phyloP scores from a whole-genome alignment of 2,113 vertebrate genomes.

The Brienomyrus longianalis region DNA sequence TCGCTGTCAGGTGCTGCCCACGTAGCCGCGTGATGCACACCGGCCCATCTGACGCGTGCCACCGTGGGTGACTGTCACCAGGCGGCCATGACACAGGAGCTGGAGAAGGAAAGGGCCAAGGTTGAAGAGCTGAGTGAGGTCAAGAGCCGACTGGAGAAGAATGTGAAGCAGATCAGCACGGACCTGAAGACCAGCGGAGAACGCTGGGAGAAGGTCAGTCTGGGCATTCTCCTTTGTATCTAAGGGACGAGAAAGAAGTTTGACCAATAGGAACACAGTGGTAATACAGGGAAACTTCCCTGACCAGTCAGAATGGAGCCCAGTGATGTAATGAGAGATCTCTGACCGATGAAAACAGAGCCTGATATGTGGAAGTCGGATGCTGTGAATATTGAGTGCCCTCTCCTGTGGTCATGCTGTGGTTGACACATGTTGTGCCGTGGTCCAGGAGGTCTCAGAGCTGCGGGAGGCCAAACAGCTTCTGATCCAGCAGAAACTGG shows the following conservation, averaged over 20 bases:
- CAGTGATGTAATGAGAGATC: not conserved
- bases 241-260: not conserved
- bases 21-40: not conserved
- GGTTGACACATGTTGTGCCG: not conserved
- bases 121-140: conserved; percentile 70
- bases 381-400: not conserved
- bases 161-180: conserved; percentile 60
- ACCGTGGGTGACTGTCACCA: conserved; percentile 34
- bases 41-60: not conserved
- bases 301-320: not conserved
- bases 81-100: conserved; percentile 72
- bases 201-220: conserved; percentile 77
- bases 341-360: not conserved
- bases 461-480: conserved; percentile 85
- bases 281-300: not conserved
- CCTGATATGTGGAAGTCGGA: not conserved
- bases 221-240: not conserved
- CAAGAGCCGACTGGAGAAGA: conserved; percentile 72
- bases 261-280: not conserved
- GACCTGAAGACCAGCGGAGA: conserved; percentile 70
- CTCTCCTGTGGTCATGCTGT: not conserved
- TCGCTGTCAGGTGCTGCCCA: not conserved
- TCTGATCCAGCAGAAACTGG: conserved; percentile 92
- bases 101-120: conserved; percentile 74
- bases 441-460: conserved; percentile 71